Percentiles rank a stretch among this genome's conserved stretches.
These are phyloP conservation scores for Poeciliopsis infans DNA, from an alignment of 2,797 vertebrate species.

Conservation along the genomic window DNA sequence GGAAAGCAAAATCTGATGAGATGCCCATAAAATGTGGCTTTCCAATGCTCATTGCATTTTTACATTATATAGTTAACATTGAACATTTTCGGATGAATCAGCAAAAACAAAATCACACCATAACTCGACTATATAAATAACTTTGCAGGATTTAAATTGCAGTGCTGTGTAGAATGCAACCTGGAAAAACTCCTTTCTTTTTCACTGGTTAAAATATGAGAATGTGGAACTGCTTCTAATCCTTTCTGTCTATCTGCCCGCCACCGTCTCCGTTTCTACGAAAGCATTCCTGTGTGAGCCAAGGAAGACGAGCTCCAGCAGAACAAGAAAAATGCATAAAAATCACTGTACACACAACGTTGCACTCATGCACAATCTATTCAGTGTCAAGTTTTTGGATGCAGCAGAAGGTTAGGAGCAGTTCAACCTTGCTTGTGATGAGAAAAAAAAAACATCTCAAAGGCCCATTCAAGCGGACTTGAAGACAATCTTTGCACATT, in stretches of 20 bases:
- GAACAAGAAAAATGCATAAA: constrained; percentile 51
- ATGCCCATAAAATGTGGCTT: neutral
- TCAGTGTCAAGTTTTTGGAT: constrained; percentile 29
- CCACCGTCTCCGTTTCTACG: neutral
- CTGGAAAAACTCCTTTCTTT: neutral
- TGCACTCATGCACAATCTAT: constrained; percentile 9
- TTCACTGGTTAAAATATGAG: neutral
- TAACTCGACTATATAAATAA: neutral
- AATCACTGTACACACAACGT: constrained; percentile 14
- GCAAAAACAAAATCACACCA: neutral
- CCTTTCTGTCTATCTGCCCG: neutral
- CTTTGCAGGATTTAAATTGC: neutral
- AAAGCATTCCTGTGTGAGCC: neutral
- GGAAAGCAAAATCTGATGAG: neutral
- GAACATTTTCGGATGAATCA: neutral
- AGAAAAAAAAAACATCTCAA: constrained; percentile 54
- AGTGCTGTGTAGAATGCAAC: neutral
- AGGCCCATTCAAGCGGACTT: constrained; percentile 49
- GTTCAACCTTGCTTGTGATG: constrained; percentile 36
- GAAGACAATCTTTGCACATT: constrained; percentile 46
- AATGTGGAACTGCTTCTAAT: neutral
- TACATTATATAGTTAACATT: neutral
- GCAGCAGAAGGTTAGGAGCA: constrained; percentile 11
- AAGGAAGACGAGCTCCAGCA: constrained; percentile 20
- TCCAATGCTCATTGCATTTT: neutral